Evolutionary conservation across 2,113 vertebrate genomes (phyloP).

Genomic region (Gambusia affinis): DNA sequence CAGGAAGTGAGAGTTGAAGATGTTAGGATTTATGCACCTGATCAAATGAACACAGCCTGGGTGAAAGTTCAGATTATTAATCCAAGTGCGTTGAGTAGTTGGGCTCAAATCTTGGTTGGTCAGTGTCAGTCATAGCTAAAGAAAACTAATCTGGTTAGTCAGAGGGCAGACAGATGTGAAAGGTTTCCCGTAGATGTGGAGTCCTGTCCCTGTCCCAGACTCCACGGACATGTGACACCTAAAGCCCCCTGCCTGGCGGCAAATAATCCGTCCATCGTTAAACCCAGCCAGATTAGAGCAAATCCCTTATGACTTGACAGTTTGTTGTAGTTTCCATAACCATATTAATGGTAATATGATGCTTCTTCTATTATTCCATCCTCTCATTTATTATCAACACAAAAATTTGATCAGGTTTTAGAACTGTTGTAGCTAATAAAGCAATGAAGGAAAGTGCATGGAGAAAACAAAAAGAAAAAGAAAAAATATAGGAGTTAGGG

Average conservation of each 20-base stretch:
- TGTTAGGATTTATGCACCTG: conserved; percentile 1
- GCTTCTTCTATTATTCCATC: conserved; percentile 30
- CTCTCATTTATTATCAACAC: conserved; percentile 12
- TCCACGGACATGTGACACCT: conserved; percentile 71
- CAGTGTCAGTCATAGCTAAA: conserved; percentile 44
- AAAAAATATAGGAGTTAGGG: not conserved
- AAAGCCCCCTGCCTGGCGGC: conserved; percentile 72
- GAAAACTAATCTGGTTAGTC: conserved; percentile 61
- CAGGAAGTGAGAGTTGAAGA: not conserved
- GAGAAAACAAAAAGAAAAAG: not conserved
- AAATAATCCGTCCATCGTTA: conserved; percentile 75
- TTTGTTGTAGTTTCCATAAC: conserved; percentile 74
- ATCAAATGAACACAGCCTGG: not conserved
- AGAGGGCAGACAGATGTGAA: conserved; percentile 56
- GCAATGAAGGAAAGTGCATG: not conserved
- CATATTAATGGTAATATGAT: conserved; percentile 66
- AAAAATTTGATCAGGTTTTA: conserved; percentile 28
- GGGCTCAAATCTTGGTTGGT: conserved; percentile 20
- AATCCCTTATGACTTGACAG: conserved; percentile 69
- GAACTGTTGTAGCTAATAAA: not conserved
- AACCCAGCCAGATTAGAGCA: conserved; percentile 74
- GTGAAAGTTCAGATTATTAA: not conserved
- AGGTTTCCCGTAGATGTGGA: conserved; percentile 54
- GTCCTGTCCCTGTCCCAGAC: conserved; percentile 47
- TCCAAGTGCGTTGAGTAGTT: not conserved